phyloP scores from a whole-genome alignment of 2,888 invertebrate genomes.

The Stenoptilia bipunctidactyla region DNA sequence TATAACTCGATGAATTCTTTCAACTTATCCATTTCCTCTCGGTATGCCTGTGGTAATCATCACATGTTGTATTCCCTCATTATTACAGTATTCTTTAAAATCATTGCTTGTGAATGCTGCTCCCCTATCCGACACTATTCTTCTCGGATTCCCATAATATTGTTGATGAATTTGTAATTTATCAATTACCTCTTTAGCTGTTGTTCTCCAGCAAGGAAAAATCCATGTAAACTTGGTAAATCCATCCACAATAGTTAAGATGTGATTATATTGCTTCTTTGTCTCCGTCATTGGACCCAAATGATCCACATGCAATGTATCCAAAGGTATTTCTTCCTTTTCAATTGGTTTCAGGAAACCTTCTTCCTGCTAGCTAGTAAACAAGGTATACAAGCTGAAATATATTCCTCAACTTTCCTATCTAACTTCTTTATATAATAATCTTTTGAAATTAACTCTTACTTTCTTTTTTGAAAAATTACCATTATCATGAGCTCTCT shows the following conservation, averaged over 20 bases:
- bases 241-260: neutral
- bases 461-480: neutral
- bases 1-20: slow-evolving; percentile 1
- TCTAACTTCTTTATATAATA: neutral
- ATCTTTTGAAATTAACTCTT: neutral
- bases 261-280: neutral
- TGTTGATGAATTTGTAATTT: no score
- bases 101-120: slow-evolving; percentile 3
- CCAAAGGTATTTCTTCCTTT: no score
- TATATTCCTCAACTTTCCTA: neutral
- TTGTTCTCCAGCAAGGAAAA: no score
- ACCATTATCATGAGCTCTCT: neutral
- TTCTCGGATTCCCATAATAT: no score
- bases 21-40: neutral
- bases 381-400: no score
- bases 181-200: neutral
- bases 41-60: neutral
- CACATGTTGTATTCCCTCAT: slow-evolving; percentile 24
- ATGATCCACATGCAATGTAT: neutral
- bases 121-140: no score
- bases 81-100: slow-evolving; percentile 20
- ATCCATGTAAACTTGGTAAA: no score
- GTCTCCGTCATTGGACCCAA: neutral
- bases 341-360: no score
- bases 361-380: no score